Evolutionary conservation across 2,888 invertebrate species (phyloP).

Genomic region (Pyrrhia umbra): DNA sequence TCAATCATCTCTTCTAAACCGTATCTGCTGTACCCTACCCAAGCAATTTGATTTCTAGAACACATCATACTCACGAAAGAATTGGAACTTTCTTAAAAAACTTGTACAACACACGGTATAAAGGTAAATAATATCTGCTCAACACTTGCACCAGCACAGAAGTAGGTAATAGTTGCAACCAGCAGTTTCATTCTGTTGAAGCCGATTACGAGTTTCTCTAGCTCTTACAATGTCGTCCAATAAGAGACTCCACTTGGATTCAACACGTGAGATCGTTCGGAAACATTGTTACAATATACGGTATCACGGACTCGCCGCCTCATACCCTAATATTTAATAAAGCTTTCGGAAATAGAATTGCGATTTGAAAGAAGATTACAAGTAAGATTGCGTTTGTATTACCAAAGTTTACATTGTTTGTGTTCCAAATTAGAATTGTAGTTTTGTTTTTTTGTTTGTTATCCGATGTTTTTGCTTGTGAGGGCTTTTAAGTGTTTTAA

Average conservation of each 20-base stretch:
- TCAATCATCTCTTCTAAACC: too few relatives aligned
- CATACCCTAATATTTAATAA: slow-evolving; percentile 63
- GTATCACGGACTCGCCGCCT: slow-evolving; percentile 39
- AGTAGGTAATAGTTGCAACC: slow-evolving; percentile 68
- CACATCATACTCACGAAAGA: too few relatives aligned
- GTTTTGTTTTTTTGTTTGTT: slow-evolving; percentile 31
- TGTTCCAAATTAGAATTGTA: slow-evolving; percentile 39
- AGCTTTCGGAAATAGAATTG: slow-evolving; percentile 55
- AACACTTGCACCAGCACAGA: slow-evolving; percentile 52
- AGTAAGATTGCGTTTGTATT: slow-evolving; percentile 58
- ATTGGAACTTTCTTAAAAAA: too few relatives aligned
- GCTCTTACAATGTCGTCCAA: slow-evolving; percentile 67
- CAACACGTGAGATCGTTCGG: slow-evolving; percentile 68
- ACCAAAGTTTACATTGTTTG: slow-evolving; percentile 40
- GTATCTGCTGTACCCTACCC: too few relatives aligned
- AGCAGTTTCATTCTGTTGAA: slow-evolving; percentile 73
- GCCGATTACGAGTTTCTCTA: slow-evolving; percentile 71
- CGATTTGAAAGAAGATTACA: slow-evolving; percentile 58
- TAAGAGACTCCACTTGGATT: slow-evolving; percentile 61
- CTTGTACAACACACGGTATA: too few relatives aligned
- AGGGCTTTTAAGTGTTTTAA: slow-evolving; percentile 24
- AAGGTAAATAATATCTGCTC: slow-evolving; percentile 65
- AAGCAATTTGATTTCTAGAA: too few relatives aligned
- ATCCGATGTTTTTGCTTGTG: slow-evolving; percentile 15
- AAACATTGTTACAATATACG: slow-evolving; percentile 59